A percentile compares a stretch with the other conserved stretches of the same genome.
phyloP scores from a whole-genome alignment of 2,113 vertebrate genomes.

The Pelusios castaneus region DNA sequence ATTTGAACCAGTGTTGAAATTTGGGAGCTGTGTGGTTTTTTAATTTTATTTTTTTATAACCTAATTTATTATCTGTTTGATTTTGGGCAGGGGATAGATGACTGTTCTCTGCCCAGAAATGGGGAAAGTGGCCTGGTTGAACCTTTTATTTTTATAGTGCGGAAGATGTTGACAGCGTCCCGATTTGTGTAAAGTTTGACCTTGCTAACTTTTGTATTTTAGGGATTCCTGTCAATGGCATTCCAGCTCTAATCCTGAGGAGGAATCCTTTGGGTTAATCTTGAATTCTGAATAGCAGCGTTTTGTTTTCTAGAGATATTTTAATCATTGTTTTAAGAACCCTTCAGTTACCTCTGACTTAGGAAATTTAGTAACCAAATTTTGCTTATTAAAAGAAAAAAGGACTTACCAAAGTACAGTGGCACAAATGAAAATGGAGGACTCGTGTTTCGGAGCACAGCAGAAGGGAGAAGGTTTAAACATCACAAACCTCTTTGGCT shows the following conservation, averaged over 20 bases:
- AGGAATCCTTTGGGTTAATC: background rate
- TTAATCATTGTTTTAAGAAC: fast-evolving
- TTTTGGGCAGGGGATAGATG: fast-evolving
- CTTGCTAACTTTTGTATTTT: fast-evolving
- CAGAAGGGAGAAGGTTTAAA: background rate
- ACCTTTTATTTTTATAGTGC: background rate
- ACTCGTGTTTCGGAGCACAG: background rate
- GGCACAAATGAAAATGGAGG: background rate
- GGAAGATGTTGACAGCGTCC: fast-evolving
- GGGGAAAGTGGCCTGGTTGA: background rate
- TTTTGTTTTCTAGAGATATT: fast-evolving
- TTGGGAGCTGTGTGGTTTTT: slow-evolving; percentile 31
- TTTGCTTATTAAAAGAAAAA: background rate
- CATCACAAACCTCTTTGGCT: background rate
- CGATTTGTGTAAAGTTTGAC: fast-evolving
- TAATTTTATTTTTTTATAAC: background rate
- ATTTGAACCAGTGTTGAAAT: slow-evolving; percentile 4
- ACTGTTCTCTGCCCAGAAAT: background rate
- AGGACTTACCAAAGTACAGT: background rate
- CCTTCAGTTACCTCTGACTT: fast-evolving
- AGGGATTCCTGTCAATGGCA: fast-evolving
- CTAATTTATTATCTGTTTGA: background rate
- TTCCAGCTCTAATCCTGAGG: background rate
- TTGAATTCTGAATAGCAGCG: fast-evolving
- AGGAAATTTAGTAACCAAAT: background rate